Conservation (phyloP, 2,888 invertebrate genomes). For the Prionchulus punctatus region DNA sequence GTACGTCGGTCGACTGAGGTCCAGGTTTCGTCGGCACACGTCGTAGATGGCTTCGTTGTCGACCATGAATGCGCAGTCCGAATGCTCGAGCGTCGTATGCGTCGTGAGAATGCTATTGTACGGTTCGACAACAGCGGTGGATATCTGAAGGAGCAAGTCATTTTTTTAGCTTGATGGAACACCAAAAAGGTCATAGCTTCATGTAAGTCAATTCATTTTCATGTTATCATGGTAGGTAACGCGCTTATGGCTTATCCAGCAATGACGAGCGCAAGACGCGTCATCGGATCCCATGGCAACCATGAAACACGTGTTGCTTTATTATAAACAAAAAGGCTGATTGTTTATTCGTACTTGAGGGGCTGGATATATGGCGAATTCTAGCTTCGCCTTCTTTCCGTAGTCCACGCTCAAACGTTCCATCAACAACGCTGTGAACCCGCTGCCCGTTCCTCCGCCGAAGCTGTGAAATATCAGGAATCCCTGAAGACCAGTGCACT, state of each 20-base stretch:
- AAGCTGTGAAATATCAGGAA: slow-evolving; percentile 80
- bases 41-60: slow-evolving; percentile 87
- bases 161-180: no score
- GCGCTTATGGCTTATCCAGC: no score
- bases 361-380: slow-evolving; percentile 77
- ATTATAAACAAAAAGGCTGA: no score
- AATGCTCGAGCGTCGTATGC: slow-evolving; percentile 79
- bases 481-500: slow-evolving; percentile 56
- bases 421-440: slow-evolving; percentile 71
- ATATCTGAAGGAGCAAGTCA: slow-evolving; percentile 48
- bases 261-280: no score
- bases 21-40: slow-evolving; percentile 63
- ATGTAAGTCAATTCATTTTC: no score
- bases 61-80: slow-evolving; percentile 80
- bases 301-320: no score
- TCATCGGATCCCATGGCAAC: no score
- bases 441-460: slow-evolving; percentile 71
- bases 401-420: slow-evolving; percentile 64
- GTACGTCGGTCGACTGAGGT: slow-evolving; percentile 67
- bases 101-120: slow-evolving; percentile 92
- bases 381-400: slow-evolving; percentile 69
- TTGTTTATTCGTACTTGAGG: slow-evolving; percentile 65
- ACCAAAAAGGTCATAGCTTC: no score
- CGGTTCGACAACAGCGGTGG: slow-evolving; percentile 81
- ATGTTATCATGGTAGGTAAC: no score